These are phyloP conservation scores for Gadus chalcogrammus DNA, from an alignment of 2,113 vertebrate species.

Conservation along the genomic window DNA sequence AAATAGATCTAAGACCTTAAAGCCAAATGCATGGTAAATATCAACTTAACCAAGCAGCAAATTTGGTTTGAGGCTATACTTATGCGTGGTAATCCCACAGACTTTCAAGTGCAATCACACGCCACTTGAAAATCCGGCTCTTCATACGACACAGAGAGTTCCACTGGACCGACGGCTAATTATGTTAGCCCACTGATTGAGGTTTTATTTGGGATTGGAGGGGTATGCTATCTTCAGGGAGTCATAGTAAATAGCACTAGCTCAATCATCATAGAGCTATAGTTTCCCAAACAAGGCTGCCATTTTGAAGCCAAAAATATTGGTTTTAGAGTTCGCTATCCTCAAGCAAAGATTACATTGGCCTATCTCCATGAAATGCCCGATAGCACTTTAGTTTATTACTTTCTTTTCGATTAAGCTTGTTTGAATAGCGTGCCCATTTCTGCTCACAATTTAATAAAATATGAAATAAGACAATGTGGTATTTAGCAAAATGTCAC, in stretches of 20 bases:
- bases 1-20: conserved; percentile 45
- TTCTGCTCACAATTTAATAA: too few species aligned
- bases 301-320: conserved; percentile 28
- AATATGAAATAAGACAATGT: too few species aligned
- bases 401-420: neutral
- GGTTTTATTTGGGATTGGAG: conserved; percentile 48
- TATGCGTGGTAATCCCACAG: conserved; percentile 63
- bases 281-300: too few species aligned
- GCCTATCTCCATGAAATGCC: too few species aligned
- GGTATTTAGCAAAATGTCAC: too few species aligned
- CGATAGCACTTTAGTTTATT: neutral
- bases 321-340: conserved; percentile 19
- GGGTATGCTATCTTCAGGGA: conserved; percentile 10
- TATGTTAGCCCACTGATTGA: conserved; percentile 55
- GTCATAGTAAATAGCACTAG: conserved; percentile 21
- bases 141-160: conserved; percentile 57
- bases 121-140: conserved; percentile 52
- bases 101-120: conserved; percentile 66
- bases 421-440: too few species aligned
- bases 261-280: too few species aligned
- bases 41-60: conserved; percentile 61
- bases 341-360: conserved; percentile 3
- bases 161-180: conserved; percentile 59
- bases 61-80: conserved; percentile 58
- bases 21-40: conserved; percentile 59